Evolutionary conservation across 2,113 vertebrate genomes (phyloP).

Genomic region (Trematomus loennbergii): DNA sequence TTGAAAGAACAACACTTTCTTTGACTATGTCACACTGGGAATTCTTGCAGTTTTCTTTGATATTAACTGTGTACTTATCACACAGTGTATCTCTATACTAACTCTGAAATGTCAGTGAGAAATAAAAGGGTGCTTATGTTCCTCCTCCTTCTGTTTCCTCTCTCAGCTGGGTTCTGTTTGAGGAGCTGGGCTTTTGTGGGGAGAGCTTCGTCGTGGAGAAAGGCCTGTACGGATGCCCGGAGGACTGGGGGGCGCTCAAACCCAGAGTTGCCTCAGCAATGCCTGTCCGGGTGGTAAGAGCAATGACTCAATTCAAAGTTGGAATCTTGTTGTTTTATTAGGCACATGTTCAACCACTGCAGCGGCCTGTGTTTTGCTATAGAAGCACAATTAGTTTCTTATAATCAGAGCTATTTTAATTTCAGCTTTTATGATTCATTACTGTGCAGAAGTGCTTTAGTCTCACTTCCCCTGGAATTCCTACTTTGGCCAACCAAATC

Average conservation of each 20-base stretch:
- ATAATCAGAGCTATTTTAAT: neutral
- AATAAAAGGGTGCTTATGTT: constrained; percentile 15
- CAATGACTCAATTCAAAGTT: constrained; percentile 15
- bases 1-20: neutral
- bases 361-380: neutral
- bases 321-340: constrained; percentile 20
- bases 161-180: constrained; percentile 92
- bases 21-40: neutral
- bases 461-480: constrained; percentile 48
- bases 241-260: constrained; percentile 90
- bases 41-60: constrained; percentile 21
- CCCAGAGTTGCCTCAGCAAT: constrained; percentile 89
- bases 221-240: constrained; percentile 89
- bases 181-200: constrained; percentile 90
- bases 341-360: neutral
- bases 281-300: constrained; percentile 89
- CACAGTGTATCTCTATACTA: neutral
- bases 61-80: neutral
- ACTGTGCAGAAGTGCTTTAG: neutral
- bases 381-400: neutral
- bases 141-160: constrained; percentile 22
- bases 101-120: constrained; percentile 11
- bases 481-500: neutral
- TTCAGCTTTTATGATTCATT: constrained; percentile 1
- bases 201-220: constrained; percentile 91